A percentile compares a stretch with the other conserved stretches of the same genome.
phyloP scores from a whole-genome alignment of 2,888 invertebrate species.

The Pollenia labialis region DNA sequence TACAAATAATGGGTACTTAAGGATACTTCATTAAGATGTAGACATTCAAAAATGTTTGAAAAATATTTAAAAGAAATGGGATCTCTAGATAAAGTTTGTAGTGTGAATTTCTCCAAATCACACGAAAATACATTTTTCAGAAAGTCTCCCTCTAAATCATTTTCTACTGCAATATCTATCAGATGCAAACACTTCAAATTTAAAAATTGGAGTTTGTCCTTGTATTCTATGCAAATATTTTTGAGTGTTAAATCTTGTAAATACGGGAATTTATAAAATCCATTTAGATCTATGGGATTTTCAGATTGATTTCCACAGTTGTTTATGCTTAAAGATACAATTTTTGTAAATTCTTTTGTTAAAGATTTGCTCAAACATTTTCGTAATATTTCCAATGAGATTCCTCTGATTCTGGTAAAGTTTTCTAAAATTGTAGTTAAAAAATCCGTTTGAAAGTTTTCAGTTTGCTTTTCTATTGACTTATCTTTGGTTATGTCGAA shows the following conservation, averaged over 20 bases:
- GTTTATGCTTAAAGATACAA: not conserved
- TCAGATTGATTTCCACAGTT: not conserved
- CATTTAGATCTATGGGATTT: not conserved
- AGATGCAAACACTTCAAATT: not conserved
- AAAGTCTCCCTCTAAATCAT: constrained; percentile 4
- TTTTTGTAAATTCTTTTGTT: not conserved
- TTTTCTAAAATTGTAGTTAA: constrained; percentile 2
- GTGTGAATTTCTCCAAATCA: not conserved
- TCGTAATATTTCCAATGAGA: constrained; percentile 15
- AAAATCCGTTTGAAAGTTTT: constrained; percentile 41
- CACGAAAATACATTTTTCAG: not conserved
- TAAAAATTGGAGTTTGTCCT: not conserved
- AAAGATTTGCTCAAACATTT: not conserved
- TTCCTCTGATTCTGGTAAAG: constrained; percentile 10
- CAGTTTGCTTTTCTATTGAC: not conserved
- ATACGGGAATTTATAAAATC: constrained; percentile 33
- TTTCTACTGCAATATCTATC: not conserved
- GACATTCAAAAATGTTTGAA: not conserved
- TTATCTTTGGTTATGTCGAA: constrained; percentile 30
- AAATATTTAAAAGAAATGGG: not conserved
- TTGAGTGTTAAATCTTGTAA: constrained; percentile 17
- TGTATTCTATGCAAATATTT: constrained; percentile 5
- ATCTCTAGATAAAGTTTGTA: not conserved
- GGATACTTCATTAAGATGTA: constrained; percentile 24
- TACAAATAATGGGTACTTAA: not conserved